These are phyloP conservation scores for Torymus aiolomorphi DNA, from an alignment of 2,888 invertebrate species.

Conservation along the genomic window DNA sequence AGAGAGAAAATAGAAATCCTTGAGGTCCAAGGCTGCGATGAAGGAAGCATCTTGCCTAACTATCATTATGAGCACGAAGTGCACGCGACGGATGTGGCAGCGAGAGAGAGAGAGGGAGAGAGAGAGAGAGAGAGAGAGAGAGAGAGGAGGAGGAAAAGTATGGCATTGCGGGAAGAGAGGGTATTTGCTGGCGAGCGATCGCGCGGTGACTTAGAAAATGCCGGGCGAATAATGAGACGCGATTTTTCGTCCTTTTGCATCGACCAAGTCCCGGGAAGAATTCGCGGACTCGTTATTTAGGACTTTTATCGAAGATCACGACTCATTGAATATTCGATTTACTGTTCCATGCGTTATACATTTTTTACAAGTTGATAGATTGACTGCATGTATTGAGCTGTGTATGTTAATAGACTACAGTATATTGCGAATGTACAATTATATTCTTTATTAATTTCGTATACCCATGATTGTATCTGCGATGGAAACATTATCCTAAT, in stretches of 20 bases:
- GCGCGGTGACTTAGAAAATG: constrained; percentile 25
- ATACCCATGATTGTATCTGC: no score
- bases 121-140: constrained; percentile 32
- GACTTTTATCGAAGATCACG: constrained; percentile 1
- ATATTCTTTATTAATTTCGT: no score
- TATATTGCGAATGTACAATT: no score
- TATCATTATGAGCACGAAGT: constrained; percentile 54
- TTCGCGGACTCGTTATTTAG: constrained; percentile 15
- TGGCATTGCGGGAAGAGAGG: constrained; percentile 29
- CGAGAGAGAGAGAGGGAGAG: constrained; percentile 20
- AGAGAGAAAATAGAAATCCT: constrained; percentile 53
- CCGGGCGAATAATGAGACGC: constrained; percentile 34
- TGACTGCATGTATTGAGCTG: no score
- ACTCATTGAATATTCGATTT: background rate
- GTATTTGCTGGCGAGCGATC: constrained; percentile 32
- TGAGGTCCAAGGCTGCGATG: constrained; percentile 54
- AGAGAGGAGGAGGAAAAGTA: constrained; percentile 24
- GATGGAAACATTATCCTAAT: no score
- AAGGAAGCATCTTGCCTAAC: constrained; percentile 50
- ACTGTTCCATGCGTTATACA: no score
- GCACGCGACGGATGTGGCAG: background rate
- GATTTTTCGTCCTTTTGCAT: constrained; percentile 35
- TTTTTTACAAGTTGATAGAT: no score
- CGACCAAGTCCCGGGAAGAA: background rate
- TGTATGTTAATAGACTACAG: no score